Percentiles rank a stretch among this genome's conserved stretches.
Conservation (phyloP, 2,797 vertebrate genomes). For the Cryptoprocta ferox region DNA sequence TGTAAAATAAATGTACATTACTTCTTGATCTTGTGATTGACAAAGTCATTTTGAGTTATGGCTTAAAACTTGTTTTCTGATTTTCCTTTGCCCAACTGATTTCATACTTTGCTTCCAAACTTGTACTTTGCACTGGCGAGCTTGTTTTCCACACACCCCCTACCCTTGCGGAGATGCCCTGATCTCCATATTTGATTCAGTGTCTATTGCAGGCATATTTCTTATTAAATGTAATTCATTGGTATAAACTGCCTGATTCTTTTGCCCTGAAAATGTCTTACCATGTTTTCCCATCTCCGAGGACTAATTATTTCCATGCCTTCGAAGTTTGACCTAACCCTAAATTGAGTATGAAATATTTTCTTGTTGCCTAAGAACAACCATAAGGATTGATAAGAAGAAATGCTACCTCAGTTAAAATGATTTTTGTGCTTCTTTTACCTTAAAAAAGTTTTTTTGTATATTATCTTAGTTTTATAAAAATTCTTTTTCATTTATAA, state of each 20-base stretch:
- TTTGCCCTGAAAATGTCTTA: not conserved
- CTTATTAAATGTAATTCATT: not conserved
- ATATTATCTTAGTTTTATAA: not conserved
- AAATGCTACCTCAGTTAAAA: not conserved
- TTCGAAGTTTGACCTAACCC: not conserved
- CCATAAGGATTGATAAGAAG: not conserved
- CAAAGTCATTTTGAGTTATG: not conserved
- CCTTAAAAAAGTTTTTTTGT: not conserved
- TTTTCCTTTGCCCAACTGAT: not conserved
- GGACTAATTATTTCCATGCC: constrained; percentile 34
- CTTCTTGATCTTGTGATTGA: not conserved
- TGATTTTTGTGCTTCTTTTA: not conserved
- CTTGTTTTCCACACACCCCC: not conserved
- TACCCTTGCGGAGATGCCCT: not conserved
- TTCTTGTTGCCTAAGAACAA: not conserved
- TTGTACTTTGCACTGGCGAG: not conserved
- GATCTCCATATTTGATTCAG: not conserved
- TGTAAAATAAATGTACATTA: not conserved
- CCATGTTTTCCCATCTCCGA: not conserved
- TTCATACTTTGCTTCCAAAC: not conserved
- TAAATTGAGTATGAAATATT: not conserved
- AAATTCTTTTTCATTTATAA: not conserved
- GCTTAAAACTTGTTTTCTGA: not conserved
- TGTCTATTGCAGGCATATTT: not conserved
- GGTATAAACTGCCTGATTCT: not conserved